Percentiles rank a stretch among this genome's conserved stretches.
Conservation (phyloP, 2,888 invertebrate species). For the Sphaerophoria rueppellii region DNA sequence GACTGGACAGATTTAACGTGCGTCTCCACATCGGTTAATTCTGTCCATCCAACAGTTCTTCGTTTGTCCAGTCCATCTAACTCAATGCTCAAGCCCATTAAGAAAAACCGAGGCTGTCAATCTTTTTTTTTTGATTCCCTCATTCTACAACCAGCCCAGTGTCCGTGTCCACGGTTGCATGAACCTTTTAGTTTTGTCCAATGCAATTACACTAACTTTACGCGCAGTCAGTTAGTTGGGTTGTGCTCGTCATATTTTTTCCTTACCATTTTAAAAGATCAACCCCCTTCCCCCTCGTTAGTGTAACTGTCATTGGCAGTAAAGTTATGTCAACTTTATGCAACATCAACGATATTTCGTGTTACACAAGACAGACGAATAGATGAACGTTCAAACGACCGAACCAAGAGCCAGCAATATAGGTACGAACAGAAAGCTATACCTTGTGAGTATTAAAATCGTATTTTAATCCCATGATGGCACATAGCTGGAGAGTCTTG, state of each 20-base stretch:
- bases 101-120: conserved; percentile 63
- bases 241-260: conserved; percentile 64
- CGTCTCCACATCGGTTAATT: no score
- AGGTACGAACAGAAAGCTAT: conserved; percentile 19
- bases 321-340: conserved; percentile 71
- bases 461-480: conserved; percentile 56
- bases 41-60: conserved; percentile 18
- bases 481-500: conserved; percentile 5
- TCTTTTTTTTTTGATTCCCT: conserved; percentile 25
- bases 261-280: background rate
- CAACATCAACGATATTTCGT: conserved; percentile 66
- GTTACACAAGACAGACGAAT: conserved; percentile 34
- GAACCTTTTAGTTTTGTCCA: conserved; percentile 62
- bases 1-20: background rate
- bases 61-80: conserved; percentile 50
- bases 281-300: background rate
- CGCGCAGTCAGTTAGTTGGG: conserved; percentile 60
- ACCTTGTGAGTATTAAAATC: conserved; percentile 39
- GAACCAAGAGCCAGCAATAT: conserved; percentile 19
- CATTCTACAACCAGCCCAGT: conserved; percentile 3
- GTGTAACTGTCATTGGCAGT: conserved; percentile 4
- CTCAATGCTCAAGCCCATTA: conserved; percentile 66
- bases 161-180: conserved; percentile 28
- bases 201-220: conserved; percentile 61
- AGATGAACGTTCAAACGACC: conserved; percentile 21